A percentile compares a stretch with the other conserved stretches of the same genome.
Conservation (phyloP, 2,797 vertebrate species). For the Poecilia picta region DNA sequence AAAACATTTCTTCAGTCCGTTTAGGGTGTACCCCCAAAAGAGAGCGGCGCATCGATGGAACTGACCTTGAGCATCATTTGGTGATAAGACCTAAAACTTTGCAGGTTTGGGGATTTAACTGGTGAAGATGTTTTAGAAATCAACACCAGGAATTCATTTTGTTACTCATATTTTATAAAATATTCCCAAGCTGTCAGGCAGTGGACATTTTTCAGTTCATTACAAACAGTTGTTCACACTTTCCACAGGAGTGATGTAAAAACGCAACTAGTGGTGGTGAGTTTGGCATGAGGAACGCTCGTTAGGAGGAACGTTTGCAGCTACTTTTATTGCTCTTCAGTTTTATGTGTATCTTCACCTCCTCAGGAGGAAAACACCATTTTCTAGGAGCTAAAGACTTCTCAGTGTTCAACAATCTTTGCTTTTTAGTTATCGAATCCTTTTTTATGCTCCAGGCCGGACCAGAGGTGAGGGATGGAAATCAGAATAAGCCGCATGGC, state of each 20-base stretch:
- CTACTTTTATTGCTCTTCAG: neutral
- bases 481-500: neutral
- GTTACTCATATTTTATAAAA: neutral
- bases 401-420: neutral
- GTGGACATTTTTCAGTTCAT: neutral
- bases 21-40: neutral
- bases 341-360: neutral
- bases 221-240: neutral
- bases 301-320: neutral
- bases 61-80: slow-evolving; percentile 33
- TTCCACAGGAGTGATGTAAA: neutral
- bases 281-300: neutral
- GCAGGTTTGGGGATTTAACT: slow-evolving; percentile 8
- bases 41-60: slow-evolving; percentile 26
- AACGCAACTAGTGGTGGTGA: neutral
- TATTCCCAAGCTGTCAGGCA: neutral
- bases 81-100: slow-evolving; percentile 17
- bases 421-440: neutral
- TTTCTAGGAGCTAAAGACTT: neutral
- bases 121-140: slow-evolving; percentile 11
- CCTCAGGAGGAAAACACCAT: neutral
- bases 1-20: slow-evolving; percentile 29
- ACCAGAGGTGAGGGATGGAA: neutral
- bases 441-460: neutral
- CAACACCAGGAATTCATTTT: neutral